These are phyloP conservation scores for Pontoporia blainvillei DNA, from an alignment of 2,113 vertebrate genomes.

Conservation along the genomic window DNA sequence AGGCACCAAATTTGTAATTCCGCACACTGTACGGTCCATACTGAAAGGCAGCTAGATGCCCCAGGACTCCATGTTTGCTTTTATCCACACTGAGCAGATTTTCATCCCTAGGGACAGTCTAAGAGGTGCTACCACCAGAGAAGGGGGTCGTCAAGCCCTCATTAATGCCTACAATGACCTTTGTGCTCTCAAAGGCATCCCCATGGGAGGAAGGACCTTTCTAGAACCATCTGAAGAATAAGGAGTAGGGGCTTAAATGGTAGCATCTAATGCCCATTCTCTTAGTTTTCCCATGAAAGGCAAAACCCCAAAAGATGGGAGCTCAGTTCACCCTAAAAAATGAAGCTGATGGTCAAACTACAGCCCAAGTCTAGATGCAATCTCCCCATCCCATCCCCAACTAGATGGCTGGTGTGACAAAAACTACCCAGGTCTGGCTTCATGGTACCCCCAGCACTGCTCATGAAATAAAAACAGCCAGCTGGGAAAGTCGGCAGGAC, in stretches of 20 bases:
- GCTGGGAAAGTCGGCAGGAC: neutral
- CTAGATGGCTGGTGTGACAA: neutral
- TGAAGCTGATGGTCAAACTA: neutral
- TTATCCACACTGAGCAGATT: neutral
- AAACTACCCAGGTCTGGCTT: neutral
- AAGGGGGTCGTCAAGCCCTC: neutral
- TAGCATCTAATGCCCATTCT: neutral
- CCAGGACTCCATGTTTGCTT: neutral
- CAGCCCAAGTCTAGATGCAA: neutral
- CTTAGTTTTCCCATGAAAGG: neutral
- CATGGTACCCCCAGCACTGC: neutral
- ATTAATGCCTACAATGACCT: accelerated
- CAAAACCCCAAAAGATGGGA: neutral
- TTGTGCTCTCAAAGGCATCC: neutral
- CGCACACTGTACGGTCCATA: accelerated
- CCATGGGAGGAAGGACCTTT: neutral
- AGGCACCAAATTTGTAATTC: neutral
- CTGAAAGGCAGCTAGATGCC: too few relatives aligned
- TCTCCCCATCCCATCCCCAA: neutral
- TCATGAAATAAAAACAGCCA: neutral
- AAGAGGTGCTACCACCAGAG: neutral
- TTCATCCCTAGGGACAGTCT: neutral
- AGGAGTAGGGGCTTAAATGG: neutral
- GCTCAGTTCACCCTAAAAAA: neutral
- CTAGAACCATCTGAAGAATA: neutral